Percentiles rank a stretch among this genome's conserved stretches.
Evolutionary conservation across 2,113 vertebrate genomes (phyloP).

Genomic region (Mellivora capensis): DNA sequence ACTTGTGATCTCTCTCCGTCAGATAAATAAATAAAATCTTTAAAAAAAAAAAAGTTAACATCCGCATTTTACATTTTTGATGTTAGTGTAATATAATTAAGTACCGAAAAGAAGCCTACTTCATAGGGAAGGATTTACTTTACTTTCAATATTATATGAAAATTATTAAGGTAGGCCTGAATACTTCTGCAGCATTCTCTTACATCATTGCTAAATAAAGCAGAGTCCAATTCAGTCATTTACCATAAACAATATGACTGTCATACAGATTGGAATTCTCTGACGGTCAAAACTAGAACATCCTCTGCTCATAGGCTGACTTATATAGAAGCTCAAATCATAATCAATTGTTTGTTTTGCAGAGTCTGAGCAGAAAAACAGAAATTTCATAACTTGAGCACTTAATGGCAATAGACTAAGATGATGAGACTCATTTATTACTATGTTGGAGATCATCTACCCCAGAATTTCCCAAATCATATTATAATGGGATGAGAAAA

Average conservation of each 20-base stretch:
- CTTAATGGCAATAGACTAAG: not conserved
- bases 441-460: not conserved
- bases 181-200: not conserved
- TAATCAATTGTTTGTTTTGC: not conserved
- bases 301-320: not conserved
- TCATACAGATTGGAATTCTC: not conserved
- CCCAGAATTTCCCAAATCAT: not conserved
- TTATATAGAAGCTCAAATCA: not conserved
- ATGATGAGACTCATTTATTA: not conserved
- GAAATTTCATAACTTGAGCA: not conserved
- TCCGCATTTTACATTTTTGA: not conserved
- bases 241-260: not conserved
- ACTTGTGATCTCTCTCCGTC: too few species aligned
- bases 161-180: not conserved
- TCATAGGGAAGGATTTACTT: not conserved
- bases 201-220: not conserved
- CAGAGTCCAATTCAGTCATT: not conserved
- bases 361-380: not conserved
- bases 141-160: not conserved
- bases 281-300: not conserved
- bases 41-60: too few species aligned
- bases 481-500: not conserved
- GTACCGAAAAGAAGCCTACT: not conserved
- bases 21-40: too few species aligned
- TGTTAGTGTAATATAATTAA: not conserved